Evolutionary conservation across 2,797 vertebrate species (phyloP).

Genomic region (Falco berigora): DNA sequence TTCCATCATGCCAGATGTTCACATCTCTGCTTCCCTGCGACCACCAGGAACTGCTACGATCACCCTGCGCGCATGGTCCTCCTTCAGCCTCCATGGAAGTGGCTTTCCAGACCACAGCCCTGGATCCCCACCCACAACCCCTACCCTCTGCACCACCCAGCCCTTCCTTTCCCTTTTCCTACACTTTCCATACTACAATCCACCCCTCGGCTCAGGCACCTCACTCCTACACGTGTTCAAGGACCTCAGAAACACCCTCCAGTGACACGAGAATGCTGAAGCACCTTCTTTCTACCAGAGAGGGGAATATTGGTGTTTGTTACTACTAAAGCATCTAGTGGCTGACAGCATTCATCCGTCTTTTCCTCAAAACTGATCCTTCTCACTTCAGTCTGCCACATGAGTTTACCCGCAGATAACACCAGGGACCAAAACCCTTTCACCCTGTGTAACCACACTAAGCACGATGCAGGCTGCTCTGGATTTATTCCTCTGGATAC

Average conservation of each 20-base stretch:
- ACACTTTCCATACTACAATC: fast-evolving
- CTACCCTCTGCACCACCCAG: background rate
- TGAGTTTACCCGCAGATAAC: background rate
- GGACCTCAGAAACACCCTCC: background rate
- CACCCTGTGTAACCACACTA: fast-evolving
- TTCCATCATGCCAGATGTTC: background rate
- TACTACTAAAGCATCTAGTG: background rate
- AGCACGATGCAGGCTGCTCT: background rate
- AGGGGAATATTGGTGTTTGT: background rate
- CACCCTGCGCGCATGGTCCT: background rate
- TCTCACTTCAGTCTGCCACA: background rate
- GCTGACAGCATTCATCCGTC: background rate
- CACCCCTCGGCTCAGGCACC: background rate
- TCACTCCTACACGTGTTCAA: fast-evolving
- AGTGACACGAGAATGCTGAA: fast-evolving
- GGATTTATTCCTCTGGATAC: background rate
- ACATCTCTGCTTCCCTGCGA: background rate
- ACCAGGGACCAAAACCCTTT: background rate
- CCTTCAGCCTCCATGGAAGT: background rate
- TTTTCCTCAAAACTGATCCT: background rate
- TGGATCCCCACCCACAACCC: background rate
- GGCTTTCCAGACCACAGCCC: background rate
- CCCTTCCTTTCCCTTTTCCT: background rate
- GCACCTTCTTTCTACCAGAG: background rate
- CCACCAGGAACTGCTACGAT: background rate